Conservation (phyloP, 2,888 invertebrate species). For the Acheta domesticus region DNA sequence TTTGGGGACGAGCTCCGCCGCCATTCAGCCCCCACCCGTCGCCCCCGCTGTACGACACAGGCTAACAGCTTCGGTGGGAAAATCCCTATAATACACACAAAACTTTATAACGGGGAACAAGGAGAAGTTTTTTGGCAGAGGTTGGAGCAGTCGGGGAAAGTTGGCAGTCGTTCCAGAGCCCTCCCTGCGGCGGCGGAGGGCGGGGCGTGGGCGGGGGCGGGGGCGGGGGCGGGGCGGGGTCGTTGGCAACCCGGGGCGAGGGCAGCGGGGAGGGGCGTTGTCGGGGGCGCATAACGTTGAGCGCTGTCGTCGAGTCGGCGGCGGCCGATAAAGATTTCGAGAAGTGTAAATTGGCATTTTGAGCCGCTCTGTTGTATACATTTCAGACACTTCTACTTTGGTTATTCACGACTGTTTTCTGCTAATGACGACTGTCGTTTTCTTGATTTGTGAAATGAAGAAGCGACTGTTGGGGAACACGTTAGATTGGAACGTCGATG, state of each 20-base stretch:
- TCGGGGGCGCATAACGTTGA: background rate
- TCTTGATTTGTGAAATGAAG: too few species aligned
- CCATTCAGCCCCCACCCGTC: background rate
- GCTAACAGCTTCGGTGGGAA: slow-evolving; percentile 3
- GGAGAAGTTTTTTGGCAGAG: slow-evolving; percentile 12
- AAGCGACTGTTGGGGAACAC: too few species aligned
- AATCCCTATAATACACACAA: slow-evolving; percentile 18
- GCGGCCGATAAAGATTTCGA: too few species aligned
- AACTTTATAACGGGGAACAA: slow-evolving; percentile 18
- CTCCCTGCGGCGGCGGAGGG: background rate
- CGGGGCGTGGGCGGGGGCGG: too few species aligned
- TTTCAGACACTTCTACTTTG: too few species aligned
- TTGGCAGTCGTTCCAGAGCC: background rate
- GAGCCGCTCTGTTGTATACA: too few species aligned
- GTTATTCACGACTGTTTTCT: too few species aligned
- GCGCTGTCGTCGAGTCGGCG: too few species aligned
- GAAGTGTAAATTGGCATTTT: too few species aligned
- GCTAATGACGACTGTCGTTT: too few species aligned
- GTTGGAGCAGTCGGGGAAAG: slow-evolving; percentile 10
- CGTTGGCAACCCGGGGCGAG: background rate
- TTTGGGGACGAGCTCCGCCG: too few species aligned
- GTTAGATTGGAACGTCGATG: too few species aligned
- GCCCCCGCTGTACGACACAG: background rate
- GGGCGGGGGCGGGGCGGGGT: background rate
- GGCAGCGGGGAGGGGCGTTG: background rate